phyloP scores from a whole-genome alignment of 2,888 invertebrate species.

The Beris morrisii region DNA sequence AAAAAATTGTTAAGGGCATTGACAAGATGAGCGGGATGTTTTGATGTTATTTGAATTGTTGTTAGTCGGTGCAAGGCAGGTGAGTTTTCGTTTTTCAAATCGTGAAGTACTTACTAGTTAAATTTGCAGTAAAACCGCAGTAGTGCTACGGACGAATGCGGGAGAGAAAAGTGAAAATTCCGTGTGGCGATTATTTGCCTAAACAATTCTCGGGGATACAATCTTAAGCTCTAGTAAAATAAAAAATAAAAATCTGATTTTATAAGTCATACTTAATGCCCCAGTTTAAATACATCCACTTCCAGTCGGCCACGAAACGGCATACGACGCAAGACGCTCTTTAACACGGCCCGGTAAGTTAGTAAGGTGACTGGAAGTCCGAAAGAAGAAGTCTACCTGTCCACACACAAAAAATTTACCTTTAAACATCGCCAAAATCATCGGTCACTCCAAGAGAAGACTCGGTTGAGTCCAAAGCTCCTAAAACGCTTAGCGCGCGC shows the following conservation, averaged over 20 bases:
- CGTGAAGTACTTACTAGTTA: no score
- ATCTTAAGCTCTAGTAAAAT: no score
- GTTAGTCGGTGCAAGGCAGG: no score
- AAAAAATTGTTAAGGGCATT: no score
- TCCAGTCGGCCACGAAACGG: conserved; percentile 2
- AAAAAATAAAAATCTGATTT: no score
- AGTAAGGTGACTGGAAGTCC: neutral
- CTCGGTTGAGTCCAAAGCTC: conserved; percentile 4
- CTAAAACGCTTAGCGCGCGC: conserved; percentile 6
- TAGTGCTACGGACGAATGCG: neutral
- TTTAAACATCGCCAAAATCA: conserved; percentile 18
- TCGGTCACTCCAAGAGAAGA: conserved; percentile 15
- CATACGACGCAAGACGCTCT: neutral
- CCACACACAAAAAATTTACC: conserved; percentile 21
- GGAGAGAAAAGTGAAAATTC: conserved; percentile 29
- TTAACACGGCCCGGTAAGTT: neutral
- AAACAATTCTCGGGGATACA: conserved; percentile 24
- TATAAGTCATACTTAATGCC: conserved; percentile 10
- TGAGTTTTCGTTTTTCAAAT: no score
- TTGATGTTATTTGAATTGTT: no score
- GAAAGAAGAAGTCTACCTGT: conserved; percentile 2
- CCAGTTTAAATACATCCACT: conserved; percentile 26
- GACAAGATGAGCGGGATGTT: no score
- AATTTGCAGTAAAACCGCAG: neutral
- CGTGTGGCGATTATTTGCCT: conserved; percentile 19